These are phyloP conservation scores for Congeria kusceri DNA, from an alignment of 2,888 invertebrate species.

Conservation along the genomic window DNA sequence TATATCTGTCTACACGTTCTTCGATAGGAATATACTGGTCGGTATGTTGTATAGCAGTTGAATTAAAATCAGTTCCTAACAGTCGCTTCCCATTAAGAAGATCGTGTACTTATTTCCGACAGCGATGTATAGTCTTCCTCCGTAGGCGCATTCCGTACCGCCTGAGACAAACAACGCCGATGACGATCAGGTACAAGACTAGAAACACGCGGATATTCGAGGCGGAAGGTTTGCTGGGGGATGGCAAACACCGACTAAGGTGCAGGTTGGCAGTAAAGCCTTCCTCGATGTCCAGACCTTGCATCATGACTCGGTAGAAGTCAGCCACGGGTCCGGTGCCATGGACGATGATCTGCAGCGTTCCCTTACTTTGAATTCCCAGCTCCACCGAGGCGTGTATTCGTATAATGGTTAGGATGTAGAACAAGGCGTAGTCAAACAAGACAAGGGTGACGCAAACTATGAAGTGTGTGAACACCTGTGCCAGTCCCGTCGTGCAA, in stretches of 20 bases:
- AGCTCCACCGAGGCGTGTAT: slow-evolving; percentile 69
- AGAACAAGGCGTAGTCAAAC: slow-evolving; percentile 79
- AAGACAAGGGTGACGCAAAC: slow-evolving; percentile 62
- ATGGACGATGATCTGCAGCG: slow-evolving; percentile 44
- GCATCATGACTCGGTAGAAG: slow-evolving; percentile 50
- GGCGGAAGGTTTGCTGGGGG: slow-evolving; percentile 45
- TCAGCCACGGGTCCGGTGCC: slow-evolving; percentile 61
- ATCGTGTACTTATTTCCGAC: slow-evolving; percentile 65
- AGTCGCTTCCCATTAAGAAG: too few species aligned
- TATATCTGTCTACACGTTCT: too few species aligned
- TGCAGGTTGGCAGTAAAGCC: slow-evolving; percentile 53
- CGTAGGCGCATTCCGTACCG: slow-evolving; percentile 63
- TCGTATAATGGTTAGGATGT: slow-evolving; percentile 69
- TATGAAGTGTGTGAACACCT: slow-evolving; percentile 70
- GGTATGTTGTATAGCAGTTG: too few species aligned
- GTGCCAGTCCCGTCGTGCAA: slow-evolving; percentile 66
- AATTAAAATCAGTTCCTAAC: too few species aligned
- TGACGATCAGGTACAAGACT: slow-evolving; percentile 58
- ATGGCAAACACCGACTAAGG: slow-evolving; percentile 63
- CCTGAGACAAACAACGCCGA: slow-evolving; percentile 58
- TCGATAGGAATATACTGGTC: too few species aligned
- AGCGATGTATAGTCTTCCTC: slow-evolving; percentile 59
- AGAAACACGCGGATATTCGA: slow-evolving; percentile 50
- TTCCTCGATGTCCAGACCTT: slow-evolving; percentile 45
- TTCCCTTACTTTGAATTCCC: slow-evolving; percentile 53